Base-by-base conservation (phyloP, 2,888 invertebrate genomes). In the Drosophila pegasa region DNA sequence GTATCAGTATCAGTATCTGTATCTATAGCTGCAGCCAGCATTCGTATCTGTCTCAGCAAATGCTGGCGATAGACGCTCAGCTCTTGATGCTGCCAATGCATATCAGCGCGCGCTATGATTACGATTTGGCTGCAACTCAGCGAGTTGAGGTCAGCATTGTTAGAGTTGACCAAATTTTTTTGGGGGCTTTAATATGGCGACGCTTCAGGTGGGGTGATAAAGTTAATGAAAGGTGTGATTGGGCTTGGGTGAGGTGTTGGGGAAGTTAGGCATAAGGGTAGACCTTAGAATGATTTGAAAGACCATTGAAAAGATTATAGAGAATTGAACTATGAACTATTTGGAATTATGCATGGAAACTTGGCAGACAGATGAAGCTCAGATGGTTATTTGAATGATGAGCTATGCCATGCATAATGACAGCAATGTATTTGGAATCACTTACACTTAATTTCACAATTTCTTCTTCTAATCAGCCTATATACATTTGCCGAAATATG, bases 61-160 rank as follows among this genome's bases (percentile, higher is more conserved):
- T 60, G 61, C 47, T 63, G 57, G 45, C 29, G 65, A 71, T 71
- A 80, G 59, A 58, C 64, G 73, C 68, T 68, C 64, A 75, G 76
- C 50, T 65, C 59, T 45, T 50, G 55, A 48, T 29, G 18, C 70
- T 75, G 38, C 45, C 75, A 60, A 18, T 43, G 62, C 47, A 37
- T 43, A 47, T 63, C 50, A 47, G 10, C n/a, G 22, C 22, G 48
- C 10, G 27, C 45, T 16, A 43, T 38, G 29, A 55, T 33, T 33
- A 61, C 54, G 45, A n/a, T 47, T 35, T 56, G 10, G 10, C n/a
- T 14, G 65, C 50, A 40, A 16, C 22, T 50, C 31, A 65, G 38
- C 29, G n/a, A n/a, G n/a, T 65, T 65, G 16, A 14, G 47, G 48
- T 25, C 40, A 22, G 18, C 55, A 52, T 59, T 54, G 43, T 43